These are phyloP conservation scores for Macrobrachium nipponense DNA, from an alignment of 1,140 invertebrate species.

Conservation along the genomic window DNA sequence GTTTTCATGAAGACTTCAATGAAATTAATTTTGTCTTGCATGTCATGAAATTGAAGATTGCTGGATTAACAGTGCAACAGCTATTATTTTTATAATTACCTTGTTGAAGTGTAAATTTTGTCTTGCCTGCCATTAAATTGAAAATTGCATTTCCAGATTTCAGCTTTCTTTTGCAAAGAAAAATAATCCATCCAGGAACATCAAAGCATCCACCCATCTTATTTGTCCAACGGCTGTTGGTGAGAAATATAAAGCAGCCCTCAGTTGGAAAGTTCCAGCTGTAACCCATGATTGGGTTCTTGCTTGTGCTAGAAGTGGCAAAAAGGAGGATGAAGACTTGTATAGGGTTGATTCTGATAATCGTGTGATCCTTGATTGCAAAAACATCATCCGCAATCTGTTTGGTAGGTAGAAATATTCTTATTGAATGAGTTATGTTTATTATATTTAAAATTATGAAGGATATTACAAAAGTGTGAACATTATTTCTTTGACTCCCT, in stretches of 20 bases:
- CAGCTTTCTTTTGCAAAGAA: conserved; percentile 77
- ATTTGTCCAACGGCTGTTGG: conserved; percentile 79
- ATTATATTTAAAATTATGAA: neutral
- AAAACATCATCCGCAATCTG: conserved; percentile 26
- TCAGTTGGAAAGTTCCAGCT: conserved; percentile 85
- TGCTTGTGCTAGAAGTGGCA: conserved; percentile 74
- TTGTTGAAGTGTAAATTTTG: too few species aligned
- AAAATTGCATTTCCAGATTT: conserved; percentile 64
- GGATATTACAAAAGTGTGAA: neutral
- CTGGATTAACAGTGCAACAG: too few species aligned
- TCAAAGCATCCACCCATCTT: conserved; percentile 79
- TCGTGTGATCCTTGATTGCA: conserved; percentile 13
- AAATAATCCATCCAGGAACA: conserved; percentile 69
- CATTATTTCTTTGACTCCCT: neutral
- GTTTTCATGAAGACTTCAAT: too few species aligned
- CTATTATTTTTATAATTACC: too few species aligned
- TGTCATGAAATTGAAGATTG: too few species aligned
- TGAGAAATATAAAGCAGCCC: conserved; percentile 84
- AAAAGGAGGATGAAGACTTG: conserved; percentile 72
- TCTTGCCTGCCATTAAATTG: too few species aligned
- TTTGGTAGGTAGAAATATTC: conserved; percentile 32
- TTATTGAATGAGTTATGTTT: neutral
- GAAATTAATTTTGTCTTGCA: too few species aligned
- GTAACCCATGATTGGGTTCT: conserved; percentile 83
- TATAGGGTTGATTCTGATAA: conserved; percentile 74